These are phyloP conservation scores for Mystacides longicornis DNA, from an alignment of 2,888 invertebrate species.

Conservation along the genomic window DNA sequence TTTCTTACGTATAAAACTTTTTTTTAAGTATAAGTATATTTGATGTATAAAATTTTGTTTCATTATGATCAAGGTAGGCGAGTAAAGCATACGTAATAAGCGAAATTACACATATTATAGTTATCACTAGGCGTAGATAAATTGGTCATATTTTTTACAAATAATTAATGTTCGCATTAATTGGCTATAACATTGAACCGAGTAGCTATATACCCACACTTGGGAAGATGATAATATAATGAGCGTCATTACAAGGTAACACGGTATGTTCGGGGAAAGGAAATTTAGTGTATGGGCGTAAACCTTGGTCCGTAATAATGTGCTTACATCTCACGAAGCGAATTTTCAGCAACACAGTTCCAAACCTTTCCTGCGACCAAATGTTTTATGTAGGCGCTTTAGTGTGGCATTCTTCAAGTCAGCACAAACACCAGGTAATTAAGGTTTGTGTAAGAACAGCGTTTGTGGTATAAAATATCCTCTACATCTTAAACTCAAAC, in stretches of 20 bases:
- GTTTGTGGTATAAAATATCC: background rate
- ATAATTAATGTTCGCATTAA: too few relatives aligned
- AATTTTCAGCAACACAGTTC: background rate
- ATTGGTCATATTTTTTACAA: too few relatives aligned
- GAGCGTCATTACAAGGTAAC: background rate
- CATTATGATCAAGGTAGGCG: too few relatives aligned
- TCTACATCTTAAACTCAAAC: too few relatives aligned
- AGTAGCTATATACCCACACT: too few relatives aligned
- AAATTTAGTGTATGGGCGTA: background rate
- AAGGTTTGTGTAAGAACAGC: background rate
- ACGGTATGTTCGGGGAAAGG: background rate
- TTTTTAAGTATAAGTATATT: too few relatives aligned
- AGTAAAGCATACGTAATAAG: too few relatives aligned
- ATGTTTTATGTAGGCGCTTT: background rate
- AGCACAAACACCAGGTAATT: background rate
- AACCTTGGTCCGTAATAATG: background rate
- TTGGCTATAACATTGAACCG: background rate
- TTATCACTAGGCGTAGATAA: too few relatives aligned
- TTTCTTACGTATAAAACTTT: too few relatives aligned
- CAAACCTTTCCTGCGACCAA: background rate
- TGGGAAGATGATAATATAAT: background rate
- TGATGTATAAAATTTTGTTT: too few relatives aligned
- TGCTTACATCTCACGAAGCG: background rate
- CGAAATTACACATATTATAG: too few relatives aligned
- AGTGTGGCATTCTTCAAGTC: background rate